Evolutionary conservation across 2,113 vertebrate genomes (phyloP).

Genomic region (Callionymus lyra): DNA sequence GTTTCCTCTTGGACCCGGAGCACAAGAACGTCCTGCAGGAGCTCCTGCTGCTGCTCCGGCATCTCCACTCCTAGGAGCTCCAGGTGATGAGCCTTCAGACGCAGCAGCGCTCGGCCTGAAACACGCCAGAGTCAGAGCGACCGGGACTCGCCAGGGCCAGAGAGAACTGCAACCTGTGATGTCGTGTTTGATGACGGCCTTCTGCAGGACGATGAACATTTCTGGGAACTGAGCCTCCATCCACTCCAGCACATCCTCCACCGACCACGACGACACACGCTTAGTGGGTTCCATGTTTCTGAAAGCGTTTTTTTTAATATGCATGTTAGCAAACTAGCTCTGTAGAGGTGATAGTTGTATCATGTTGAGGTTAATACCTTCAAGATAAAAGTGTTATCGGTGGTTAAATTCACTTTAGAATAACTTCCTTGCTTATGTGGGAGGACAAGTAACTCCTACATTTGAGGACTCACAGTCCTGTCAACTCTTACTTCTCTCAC

Average conservation of each 20-base stretch:
- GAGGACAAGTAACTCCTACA: too few relatives aligned
- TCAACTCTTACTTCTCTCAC: too few relatives aligned
- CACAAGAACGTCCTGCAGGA: slow-evolving; percentile 57
- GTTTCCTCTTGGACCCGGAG: slow-evolving; percentile 64
- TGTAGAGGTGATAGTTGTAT: too few relatives aligned
- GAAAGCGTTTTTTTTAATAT: too few relatives aligned
- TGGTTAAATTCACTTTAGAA: too few relatives aligned
- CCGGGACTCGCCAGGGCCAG: not conserved
- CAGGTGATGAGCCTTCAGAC: slow-evolving; percentile 57
- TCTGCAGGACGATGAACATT: slow-evolving; percentile 32
- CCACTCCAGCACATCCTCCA: slow-evolving; percentile 63
- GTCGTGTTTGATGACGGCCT: slow-evolving; percentile 50
- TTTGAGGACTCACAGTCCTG: too few relatives aligned
- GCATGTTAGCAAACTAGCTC: too few relatives aligned
- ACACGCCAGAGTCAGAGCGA: not conserved
- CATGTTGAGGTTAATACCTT: too few relatives aligned
- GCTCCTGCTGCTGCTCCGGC: slow-evolving; percentile 46
- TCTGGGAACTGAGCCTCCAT: slow-evolving; percentile 37
- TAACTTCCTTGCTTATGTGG: too few relatives aligned
- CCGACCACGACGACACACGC: slow-evolving; percentile 58
- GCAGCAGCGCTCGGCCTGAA: slow-evolving; percentile 60
- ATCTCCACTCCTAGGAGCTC: slow-evolving; percentile 53
- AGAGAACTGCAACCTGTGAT: slow-evolving; percentile 53
- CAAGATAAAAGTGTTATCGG: too few relatives aligned
- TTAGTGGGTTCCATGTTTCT: slow-evolving; percentile 34